A percentile compares a stretch with the other conserved stretches of the same genome.
Evolutionary conservation across 2,888 invertebrate genomes (phyloP).

Genomic region (Diploptera punctata): DNA sequence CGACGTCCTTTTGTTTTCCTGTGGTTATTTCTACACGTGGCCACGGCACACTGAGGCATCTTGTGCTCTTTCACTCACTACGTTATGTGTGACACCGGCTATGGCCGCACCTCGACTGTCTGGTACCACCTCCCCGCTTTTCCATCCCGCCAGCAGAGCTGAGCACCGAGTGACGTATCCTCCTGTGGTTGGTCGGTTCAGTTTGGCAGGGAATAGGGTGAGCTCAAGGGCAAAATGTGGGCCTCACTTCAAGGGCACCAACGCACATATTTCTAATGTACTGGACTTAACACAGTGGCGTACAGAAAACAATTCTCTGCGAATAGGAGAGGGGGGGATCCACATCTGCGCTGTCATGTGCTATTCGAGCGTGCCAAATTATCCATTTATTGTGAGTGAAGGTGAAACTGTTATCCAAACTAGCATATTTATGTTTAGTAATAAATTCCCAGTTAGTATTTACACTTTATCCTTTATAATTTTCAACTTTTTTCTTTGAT

Average conservation of each 20-base stretch:
- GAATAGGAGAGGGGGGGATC: not conserved
- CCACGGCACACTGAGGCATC: conserved; percentile 66
- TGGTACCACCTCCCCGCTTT: conserved; percentile 18
- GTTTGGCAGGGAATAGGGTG: not conserved
- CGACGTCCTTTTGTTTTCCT: conserved; percentile 62
- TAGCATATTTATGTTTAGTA: too few species aligned
- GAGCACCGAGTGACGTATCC: conserved; percentile 44
- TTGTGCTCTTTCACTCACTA: conserved; percentile 26
- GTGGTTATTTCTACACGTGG: conserved; percentile 63
- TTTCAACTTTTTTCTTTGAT: too few species aligned
- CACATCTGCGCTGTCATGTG: too few species aligned
- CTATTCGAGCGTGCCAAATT: too few species aligned
- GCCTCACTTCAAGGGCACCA: conserved; percentile 19
- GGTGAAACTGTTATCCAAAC: too few species aligned
- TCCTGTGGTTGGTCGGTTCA: conserved; percentile 24
- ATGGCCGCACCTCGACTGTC: conserved; percentile 39
- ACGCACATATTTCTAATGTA: not conserved
- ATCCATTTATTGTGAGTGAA: too few species aligned
- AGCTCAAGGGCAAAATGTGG: conserved; percentile 29
- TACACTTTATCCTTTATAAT: too few species aligned
- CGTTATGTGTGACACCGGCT: conserved; percentile 33
- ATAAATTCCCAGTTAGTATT: too few species aligned
- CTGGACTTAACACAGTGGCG: conserved; percentile 7
- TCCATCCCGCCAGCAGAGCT: conserved; percentile 23
- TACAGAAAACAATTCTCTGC: not conserved